Evolutionary conservation across 2,797 vertebrate genomes (phyloP), one percentile per base, ranked within the genome.

Genomic region (Spinus pinus): DNA sequence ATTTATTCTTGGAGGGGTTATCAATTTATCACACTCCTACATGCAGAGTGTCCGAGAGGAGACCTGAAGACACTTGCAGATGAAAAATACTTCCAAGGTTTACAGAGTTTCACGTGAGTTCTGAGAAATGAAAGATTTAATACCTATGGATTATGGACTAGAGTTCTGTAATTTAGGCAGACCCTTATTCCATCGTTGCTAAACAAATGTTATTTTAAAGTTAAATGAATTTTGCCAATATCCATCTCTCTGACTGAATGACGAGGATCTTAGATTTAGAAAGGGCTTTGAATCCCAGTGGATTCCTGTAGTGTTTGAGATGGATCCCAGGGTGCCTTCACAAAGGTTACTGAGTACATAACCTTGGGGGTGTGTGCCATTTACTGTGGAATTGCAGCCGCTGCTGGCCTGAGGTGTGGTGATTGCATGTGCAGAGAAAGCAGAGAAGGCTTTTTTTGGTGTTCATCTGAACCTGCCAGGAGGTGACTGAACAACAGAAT

Each of bases 161-260:
- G 22, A 74, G 75, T 91, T 80, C 71, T 95, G 82, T 86, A 81
- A 83, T 93, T 93, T 47, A 88, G 35, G 61, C 46, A 65, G 87
- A 37, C 57, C 11, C 54, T 85, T 82, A 42, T 56, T 82, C 44
- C 74, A 35, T 85, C 51, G 15, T 60, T 65, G 74, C 79, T 91
- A 92, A 96, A 92, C 86, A 93, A 93, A 96, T 93, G 78, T 89
- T 93, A 92, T 62, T 93, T 80, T 86, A 80, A 92, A 93, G 84
- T 90, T 91, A 82, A 89, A 83, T 18, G 12, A 58, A 54, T 87
- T 93, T 77, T 77, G 33, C 44, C 75, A 87, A 64, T 73, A 95
- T 73, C 91, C 51, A 15, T 79, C 62, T 39, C 78, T 25, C 72
- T 51, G 41, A 9, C 71, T 70, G 62, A 80, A 35, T 27, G 71